Base-by-base conservation (phyloP, 2,113 vertebrate genomes). In the Gymnogyps californianus region DNA sequence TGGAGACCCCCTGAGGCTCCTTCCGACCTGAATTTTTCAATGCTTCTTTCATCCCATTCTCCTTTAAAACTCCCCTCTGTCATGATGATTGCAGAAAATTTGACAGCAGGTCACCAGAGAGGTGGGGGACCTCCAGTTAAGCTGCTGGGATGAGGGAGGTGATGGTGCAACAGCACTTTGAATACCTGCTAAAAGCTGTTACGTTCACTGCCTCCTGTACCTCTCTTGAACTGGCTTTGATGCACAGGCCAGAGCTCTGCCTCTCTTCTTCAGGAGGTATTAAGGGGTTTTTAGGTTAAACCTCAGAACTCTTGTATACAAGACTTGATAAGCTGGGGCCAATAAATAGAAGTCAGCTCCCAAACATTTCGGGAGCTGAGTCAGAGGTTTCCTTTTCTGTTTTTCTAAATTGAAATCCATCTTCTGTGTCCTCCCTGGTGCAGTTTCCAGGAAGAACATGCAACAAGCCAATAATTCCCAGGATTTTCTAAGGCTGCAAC, bases 311-410 rank as follows among this genome's bases (percentile, higher is more conserved):
- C 58, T 58, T 76, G 96, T 81, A 0, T 59, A 42, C 67, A n/a
- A 5, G 57, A 18, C 61, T 75, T 11, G 17, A n/a, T 67, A 40
- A 88, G 31, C 38, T 3, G 1, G 42, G 47, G 29, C 25, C 32
- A 13, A 67, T 94, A 67, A 85, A 92, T 93, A 12, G 0, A 71
- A 51, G 42, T 36, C 81, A 76, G 42, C 75, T 92, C 79, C 79
- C 89, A 94, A 90, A 94, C 89, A 83, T 42, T 90, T 92, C 93
- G 88, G 93, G 89, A 72, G 86, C 70, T 17, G 7, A 89, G 83
- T 90, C 93, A 94, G 87, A 88, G 83, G 89, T 94, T 95, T 55
- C 75, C 62, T 67, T 9, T 0, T 0, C 34, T 76, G 61, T 59
- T 90, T 92, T 46, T 76, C 79, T 76, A 7, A 71, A 40, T 13